A percentile compares a stretch with the other conserved stretches of the same genome.
Evolutionary conservation across 1,140 invertebrate species (phyloP).

Genomic region (Mercenaria mercenaria): DNA sequence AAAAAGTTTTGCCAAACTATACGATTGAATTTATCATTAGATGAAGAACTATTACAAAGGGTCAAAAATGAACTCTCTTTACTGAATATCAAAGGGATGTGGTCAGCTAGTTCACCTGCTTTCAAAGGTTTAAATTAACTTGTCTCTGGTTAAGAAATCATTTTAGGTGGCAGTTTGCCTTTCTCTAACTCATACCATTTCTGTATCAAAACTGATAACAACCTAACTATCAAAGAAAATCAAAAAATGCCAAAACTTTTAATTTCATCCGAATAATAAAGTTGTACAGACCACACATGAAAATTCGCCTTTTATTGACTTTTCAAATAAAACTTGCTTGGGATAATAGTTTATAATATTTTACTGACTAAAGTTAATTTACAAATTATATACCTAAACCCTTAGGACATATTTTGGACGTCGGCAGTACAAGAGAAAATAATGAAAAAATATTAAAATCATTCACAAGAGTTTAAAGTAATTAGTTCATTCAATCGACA

Average conservation of each 20-base stretch:
- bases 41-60: no score
- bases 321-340: slow-evolving; percentile 11
- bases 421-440: slow-evolving; percentile 17
- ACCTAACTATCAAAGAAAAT: not conserved
- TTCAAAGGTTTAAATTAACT: not conserved
- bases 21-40: no score
- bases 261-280: not conserved
- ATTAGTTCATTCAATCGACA: slow-evolving; percentile 21
- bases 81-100: no score
- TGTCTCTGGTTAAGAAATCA: not conserved
- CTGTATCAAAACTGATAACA: not conserved
- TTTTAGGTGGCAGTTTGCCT: not conserved
- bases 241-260: slow-evolving; percentile 1
- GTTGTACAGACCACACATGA: slow-evolving; percentile 39
- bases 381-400: slow-evolving; percentile 24
- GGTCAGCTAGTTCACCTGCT: no score
- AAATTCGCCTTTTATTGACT: slow-evolving; percentile 7
- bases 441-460: slow-evolving; percentile 50
- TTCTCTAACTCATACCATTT: not conserved
- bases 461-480: slow-evolving; percentile 24
- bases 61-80: no score
- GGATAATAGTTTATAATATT: slow-evolving; percentile 4
- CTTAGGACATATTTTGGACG: not conserved
- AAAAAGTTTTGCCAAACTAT: no score
- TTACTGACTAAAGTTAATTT: slow-evolving; percentile 57